Percentiles rank a stretch among this genome's conserved stretches.
Evolutionary conservation across 2,797 vertebrate species (phyloP).

Genomic region (Pelodytes ibericus): DNA sequence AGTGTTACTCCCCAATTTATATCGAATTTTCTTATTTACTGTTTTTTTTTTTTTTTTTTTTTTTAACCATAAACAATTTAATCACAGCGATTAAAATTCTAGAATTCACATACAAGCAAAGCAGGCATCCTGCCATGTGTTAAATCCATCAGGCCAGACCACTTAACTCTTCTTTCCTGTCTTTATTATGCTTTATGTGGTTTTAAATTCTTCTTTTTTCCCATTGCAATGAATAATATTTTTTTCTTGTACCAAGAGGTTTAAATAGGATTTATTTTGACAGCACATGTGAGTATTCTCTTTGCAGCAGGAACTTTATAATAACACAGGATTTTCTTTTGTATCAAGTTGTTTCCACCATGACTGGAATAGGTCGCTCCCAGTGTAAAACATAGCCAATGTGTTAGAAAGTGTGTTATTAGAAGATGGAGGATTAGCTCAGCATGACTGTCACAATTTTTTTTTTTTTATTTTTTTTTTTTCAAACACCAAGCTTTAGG

Average conservation of each 20-base stretch:
- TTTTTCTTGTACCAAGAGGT: neutral
- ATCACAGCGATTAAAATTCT: too few species aligned
- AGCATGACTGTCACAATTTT: neutral
- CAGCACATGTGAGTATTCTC: neutral
- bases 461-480: too few species aligned
- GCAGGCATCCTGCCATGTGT: neutral
- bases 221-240: neutral
- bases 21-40: too few species aligned
- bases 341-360: slow-evolving; percentile 2
- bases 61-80: too few species aligned
- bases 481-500: neutral
- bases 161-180: neutral
- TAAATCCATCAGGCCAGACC: neutral
- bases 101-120: too few species aligned
- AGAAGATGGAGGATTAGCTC: neutral
- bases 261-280: slow-evolving; percentile 4
- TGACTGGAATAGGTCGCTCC: neutral
- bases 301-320: neutral
- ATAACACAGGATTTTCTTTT: slow-evolving; percentile 7
- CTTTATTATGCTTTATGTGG: neutral
- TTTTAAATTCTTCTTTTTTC: neutral
- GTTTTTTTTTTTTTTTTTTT: too few species aligned
- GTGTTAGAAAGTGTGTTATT: neutral
- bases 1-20: too few species aligned
- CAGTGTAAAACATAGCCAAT: neutral